Evolutionary conservation across 2,113 vertebrate species (phyloP).

Genomic region (Dicerorhinus sumatrensis): DNA sequence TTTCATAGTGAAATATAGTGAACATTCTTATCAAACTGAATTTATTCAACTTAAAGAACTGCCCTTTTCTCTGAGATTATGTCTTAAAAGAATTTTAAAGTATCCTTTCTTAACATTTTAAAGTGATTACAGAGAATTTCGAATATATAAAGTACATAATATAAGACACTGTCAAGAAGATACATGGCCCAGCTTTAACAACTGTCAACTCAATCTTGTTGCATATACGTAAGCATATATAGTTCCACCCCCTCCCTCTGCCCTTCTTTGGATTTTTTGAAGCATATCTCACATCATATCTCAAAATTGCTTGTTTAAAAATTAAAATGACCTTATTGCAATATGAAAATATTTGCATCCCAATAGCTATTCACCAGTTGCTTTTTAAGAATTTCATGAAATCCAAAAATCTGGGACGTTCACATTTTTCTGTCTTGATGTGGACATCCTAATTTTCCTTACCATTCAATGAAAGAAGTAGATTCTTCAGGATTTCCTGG

Average conservation of each 20-base stretch:
- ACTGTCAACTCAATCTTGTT: not conserved
- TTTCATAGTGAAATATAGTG: not conserved
- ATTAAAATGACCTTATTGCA: not conserved
- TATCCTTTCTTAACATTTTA: not conserved
- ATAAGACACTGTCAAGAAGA: not conserved
- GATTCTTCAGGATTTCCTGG: not conserved
- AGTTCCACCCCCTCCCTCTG: not conserved
- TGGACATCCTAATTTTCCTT: not conserved
- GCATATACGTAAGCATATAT: not conserved
- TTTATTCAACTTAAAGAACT: not conserved
- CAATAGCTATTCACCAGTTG: not conserved
- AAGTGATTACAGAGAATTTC: not conserved
- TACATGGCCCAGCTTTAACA: not conserved
- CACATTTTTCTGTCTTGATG: not conserved
- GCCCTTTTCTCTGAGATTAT: not conserved
- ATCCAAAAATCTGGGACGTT: not conserved
- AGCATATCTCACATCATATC: not conserved
- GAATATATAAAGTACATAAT: not conserved
- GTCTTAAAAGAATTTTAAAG: not conserved
- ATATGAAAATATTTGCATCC: not conserved
- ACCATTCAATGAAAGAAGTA: not conserved
- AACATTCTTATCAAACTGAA: not conserved
- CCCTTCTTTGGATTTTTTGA: not conserved
- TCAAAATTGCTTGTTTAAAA: not conserved
- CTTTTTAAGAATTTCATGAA: not conserved